Evolutionary conservation across 2,888 invertebrate species (phyloP), one percentile per base, ranked within the genome.

Genomic region (Tenthredo livida): DNA sequence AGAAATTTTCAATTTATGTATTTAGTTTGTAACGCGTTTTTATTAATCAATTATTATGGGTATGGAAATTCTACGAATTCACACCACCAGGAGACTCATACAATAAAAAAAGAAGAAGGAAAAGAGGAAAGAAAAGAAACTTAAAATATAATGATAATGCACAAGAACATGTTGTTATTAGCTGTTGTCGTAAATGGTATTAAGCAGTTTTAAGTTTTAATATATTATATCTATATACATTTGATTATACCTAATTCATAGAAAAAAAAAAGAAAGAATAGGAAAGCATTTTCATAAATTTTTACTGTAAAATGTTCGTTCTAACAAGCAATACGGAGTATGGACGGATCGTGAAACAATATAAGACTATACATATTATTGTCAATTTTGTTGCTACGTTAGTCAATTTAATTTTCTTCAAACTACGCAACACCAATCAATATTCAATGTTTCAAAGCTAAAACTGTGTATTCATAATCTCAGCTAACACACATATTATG

Each of bases 311-410:
- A 47, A 47, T 83, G 47, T 67, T 83, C n/a, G 67, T 67, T 67
- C 29, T 83, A 33, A 47, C 25, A 83, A 83, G 67, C 67, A 83
- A 83, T 83, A 83, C 15, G 47, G 50, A 70, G 29, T 67, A 67
- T 67, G 83, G 83, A 83, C 83, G 83, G 67, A 83, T 83, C 67
- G 17, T 67, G 29, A 47, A 83, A 65, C 50, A 47, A 83, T 67
- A 73, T 67, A 73, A 83, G 47, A 67, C 67, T 83, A 82, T 43
- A 47, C 15, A 33, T 29, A 70, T 67, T 25, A 83, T 61, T 58
- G 54, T 78, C 50, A 21, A 25, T 37, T 61, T 40, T n/a, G 61
- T 50, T 77, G 50, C 77, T 33, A 50, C 50, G 40, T 54, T 10
- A 54, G 25, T 15, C 7, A 17, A 17, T 43, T 10, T 21, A 10